Evolutionary conservation across 64 coral and sea anemone species (phyloP).

Genomic region (Montipora foliosa): DNA sequence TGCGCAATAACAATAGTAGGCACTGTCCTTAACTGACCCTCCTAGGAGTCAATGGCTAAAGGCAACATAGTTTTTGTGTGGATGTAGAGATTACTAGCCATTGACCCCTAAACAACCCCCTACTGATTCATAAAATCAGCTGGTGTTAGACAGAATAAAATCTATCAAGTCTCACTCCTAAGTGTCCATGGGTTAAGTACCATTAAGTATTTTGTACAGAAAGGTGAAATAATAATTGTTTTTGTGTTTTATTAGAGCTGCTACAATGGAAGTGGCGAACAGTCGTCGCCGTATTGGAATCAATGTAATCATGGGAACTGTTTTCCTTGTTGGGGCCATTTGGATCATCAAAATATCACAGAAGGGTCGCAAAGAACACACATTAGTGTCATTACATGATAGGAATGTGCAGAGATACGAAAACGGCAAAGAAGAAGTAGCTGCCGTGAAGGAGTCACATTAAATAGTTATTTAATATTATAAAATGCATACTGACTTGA

Average conservation of each 20-base stretch:
- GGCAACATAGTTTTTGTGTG: too few species aligned
- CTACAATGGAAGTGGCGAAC: slow-evolving; percentile 25
- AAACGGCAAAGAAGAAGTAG: slow-evolving; percentile 46
- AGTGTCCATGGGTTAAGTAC: too few species aligned
- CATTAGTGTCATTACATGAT: slow-evolving; percentile 53
- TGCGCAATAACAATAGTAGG: too few species aligned
- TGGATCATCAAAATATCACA: slow-evolving; percentile 54
- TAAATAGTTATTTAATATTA: not conserved
- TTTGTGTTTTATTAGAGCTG: not conserved
- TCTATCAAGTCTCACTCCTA: too few species aligned
- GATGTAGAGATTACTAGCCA: too few species aligned
- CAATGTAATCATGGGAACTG: slow-evolving; percentile 14
- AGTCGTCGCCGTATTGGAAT: slow-evolving; percentile 35
- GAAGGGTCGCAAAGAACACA: slow-evolving; percentile 54
- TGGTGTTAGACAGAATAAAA: too few species aligned
- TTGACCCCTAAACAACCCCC: too few species aligned
- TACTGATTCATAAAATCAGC: too few species aligned
- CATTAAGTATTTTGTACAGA: not conserved
- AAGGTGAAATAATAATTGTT: not conserved
- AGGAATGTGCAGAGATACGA: slow-evolving; percentile 77
- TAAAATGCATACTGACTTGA: too few species aligned
- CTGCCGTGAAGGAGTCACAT: not conserved
- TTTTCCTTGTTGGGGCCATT: slow-evolving; percentile 51
- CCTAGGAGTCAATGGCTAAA: too few species aligned
- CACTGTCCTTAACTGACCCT: too few species aligned